These are phyloP conservation scores for Columba livia DNA, from an alignment of 2,113 vertebrate genomes.

Conservation along the genomic window DNA sequence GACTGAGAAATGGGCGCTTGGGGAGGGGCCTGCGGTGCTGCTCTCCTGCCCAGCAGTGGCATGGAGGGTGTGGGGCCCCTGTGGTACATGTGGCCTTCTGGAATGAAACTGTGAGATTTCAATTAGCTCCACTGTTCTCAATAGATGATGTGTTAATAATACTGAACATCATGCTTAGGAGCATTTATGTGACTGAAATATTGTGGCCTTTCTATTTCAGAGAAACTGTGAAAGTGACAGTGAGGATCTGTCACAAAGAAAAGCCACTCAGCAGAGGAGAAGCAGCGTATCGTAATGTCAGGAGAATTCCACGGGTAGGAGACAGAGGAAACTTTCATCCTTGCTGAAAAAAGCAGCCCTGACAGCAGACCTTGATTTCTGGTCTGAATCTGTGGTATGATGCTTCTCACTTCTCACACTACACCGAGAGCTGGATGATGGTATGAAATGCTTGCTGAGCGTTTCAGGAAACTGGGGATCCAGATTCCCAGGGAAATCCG, in stretches of 20 bases:
- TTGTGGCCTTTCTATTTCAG: slow-evolving; percentile 66
- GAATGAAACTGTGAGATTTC: neutral
- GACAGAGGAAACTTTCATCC: neutral
- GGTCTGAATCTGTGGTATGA: neutral
- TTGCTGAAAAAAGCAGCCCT: neutral
- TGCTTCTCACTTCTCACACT: neutral
- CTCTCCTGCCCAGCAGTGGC: neutral
- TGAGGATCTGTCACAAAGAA: slow-evolving; percentile 80
- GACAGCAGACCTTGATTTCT: neutral
- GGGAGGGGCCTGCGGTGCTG: neutral
- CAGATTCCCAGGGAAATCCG: neutral
- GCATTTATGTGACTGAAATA: neutral
- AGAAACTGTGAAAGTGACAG: slow-evolving; percentile 91
- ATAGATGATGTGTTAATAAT: neutral
- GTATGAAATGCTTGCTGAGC: neutral
- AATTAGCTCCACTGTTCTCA: neutral
- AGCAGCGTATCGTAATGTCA: slow-evolving; percentile 84
- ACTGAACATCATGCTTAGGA: neutral
- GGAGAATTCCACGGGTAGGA: neutral
- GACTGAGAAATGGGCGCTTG: rapidly evolving
- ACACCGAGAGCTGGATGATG: neutral
- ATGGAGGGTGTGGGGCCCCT: neutral
- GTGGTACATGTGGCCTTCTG: neutral
- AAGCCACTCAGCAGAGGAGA: slow-evolving; percentile 76
- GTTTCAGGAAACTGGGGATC: neutral